A percentile compares a stretch with the other conserved stretches of the same genome.
phyloP scores from a whole-genome alignment of 1,140 invertebrate genomes.

The Saccostrea glomerata region DNA sequence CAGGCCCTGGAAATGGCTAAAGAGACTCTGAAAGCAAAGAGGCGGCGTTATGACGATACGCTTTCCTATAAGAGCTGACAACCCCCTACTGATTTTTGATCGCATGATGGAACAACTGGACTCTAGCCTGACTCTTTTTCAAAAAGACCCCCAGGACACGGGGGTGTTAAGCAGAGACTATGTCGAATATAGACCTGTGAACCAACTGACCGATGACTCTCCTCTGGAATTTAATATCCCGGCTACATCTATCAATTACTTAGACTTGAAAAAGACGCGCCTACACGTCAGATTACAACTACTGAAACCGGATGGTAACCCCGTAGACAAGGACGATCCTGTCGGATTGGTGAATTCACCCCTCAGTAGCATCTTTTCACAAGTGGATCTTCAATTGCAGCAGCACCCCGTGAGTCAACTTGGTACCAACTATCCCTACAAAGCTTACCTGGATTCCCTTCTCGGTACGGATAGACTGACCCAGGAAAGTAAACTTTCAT shows the following conservation, averaged over 20 bases:
- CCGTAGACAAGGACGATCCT: neutral
- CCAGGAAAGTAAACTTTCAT: no score
- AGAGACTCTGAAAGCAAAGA: neutral
- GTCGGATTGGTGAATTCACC: neutral
- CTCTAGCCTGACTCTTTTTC: neutral
- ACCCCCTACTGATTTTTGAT: no score
- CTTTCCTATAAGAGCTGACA: neutral
- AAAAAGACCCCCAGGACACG: neutral
- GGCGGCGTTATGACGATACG: conserved; percentile 3
- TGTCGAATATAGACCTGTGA: conserved; percentile 32
- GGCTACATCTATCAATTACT: conserved; percentile 34
- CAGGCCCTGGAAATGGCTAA: conserved; percentile 5
- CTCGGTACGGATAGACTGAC: neutral
- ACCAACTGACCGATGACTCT: neutral
- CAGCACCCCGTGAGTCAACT: conserved; percentile 37
- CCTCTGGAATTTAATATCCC: conserved; percentile 47
- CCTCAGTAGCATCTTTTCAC: conserved; percentile 33
- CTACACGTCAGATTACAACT: conserved; percentile 40
- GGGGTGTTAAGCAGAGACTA: neutral
- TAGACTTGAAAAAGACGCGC: conserved; percentile 48
- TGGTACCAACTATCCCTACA: conserved; percentile 20
- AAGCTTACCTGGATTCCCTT: neutral
- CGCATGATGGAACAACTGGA: conserved; percentile 5
- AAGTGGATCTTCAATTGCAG: conserved; percentile 44
- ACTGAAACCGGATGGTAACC: neutral